Evolutionary conservation across 2,113 vertebrate genomes (phyloP).

Genomic region (Megaleporinus macrocephalus): DNA sequence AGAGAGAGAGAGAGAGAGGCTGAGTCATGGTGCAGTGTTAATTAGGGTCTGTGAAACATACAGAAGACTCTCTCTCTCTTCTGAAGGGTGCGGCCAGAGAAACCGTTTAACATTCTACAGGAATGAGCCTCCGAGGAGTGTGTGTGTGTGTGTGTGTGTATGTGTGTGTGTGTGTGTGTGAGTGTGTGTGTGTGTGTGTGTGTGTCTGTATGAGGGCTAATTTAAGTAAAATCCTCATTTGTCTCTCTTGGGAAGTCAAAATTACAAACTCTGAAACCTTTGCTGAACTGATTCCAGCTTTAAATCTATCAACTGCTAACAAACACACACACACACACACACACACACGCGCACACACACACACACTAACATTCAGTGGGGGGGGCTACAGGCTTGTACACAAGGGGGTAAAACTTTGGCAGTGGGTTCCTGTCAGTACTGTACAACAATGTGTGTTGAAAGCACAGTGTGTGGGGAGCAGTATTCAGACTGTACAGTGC

Average conservation of each 20-base stretch:
- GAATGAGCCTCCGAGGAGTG: slow-evolving; percentile 40
- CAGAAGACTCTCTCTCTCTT: slow-evolving; percentile 39
- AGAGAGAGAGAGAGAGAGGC: slow-evolving; percentile 38
- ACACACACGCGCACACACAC: slow-evolving; percentile 1
- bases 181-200: slow-evolving; percentile 1
- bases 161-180: neutral
- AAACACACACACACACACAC: slow-evolving; percentile 8
- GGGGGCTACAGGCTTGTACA: neutral
- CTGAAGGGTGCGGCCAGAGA: slow-evolving; percentile 51
- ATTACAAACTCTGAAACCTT: slow-evolving; percentile 13
- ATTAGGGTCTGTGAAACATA: slow-evolving; percentile 25
- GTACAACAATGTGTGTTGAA: too few relatives aligned
- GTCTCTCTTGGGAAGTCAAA: neutral
- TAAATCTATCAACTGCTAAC: neutral
- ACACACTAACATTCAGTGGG: neutral
- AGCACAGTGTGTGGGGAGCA: too few relatives aligned
- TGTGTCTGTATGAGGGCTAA: neutral
- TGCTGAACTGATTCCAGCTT: neutral
- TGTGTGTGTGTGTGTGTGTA: slow-evolving; percentile 1
- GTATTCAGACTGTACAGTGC: too few relatives aligned
- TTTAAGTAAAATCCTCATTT: slow-evolving; percentile 9
- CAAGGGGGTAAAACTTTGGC: neutral
- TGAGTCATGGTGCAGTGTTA: slow-evolving; percentile 52
- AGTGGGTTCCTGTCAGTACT: too few relatives aligned
- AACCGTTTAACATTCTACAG: slow-evolving; percentile 32